Conservation (phyloP, 1,140 invertebrate genomes). For the Episyrphus balteatus region DNA sequence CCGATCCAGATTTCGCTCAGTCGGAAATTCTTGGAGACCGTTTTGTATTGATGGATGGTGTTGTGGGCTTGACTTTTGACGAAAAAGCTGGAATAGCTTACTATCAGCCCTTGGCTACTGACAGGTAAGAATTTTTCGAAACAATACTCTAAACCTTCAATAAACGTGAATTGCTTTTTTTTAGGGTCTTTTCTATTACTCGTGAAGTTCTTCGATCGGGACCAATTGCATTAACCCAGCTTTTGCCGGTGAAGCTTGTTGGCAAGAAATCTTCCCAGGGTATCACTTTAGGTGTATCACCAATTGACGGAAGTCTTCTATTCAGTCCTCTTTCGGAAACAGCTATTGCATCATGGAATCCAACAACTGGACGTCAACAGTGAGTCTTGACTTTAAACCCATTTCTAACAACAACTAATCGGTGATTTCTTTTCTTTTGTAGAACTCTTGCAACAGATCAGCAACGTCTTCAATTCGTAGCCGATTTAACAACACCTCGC, state of each 20-base stretch:
- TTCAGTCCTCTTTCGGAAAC: slow-evolving; percentile 68
- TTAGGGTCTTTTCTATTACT: slow-evolving; percentile 59
- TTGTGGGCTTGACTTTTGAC: slow-evolving; percentile 67
- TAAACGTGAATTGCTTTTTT: slow-evolving; percentile 11
- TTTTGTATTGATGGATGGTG: slow-evolving; percentile 68
- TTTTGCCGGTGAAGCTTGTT: slow-evolving; percentile 59
- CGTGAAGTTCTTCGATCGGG: slow-evolving; percentile 57
- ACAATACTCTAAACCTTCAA: background rate
- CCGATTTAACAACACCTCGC: slow-evolving; percentile 54
- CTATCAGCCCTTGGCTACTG: slow-evolving; percentile 71
- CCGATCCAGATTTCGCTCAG: slow-evolving; percentile 61
- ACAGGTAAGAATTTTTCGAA: slow-evolving; percentile 40
- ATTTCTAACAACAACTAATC: background rate
- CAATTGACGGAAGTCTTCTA: slow-evolving; percentile 53
- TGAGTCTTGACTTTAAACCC: slow-evolving; percentile 29
- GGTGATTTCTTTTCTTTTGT: slow-evolving; percentile 8
- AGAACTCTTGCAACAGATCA: slow-evolving; percentile 58
- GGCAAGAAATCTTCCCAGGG: slow-evolving; percentile 74
- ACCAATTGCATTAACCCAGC: slow-evolving; percentile 52
- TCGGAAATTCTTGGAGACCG: slow-evolving; percentile 49
- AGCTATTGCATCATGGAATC: slow-evolving; percentile 64
- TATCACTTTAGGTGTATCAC: slow-evolving; percentile 56
- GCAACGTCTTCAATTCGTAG: slow-evolving; percentile 59
- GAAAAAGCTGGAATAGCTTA: slow-evolving; percentile 53
- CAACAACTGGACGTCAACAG: slow-evolving; percentile 52